Base-by-base conservation (phyloP, 2,113 vertebrate species). In the Podarcis cretensis region DNA sequence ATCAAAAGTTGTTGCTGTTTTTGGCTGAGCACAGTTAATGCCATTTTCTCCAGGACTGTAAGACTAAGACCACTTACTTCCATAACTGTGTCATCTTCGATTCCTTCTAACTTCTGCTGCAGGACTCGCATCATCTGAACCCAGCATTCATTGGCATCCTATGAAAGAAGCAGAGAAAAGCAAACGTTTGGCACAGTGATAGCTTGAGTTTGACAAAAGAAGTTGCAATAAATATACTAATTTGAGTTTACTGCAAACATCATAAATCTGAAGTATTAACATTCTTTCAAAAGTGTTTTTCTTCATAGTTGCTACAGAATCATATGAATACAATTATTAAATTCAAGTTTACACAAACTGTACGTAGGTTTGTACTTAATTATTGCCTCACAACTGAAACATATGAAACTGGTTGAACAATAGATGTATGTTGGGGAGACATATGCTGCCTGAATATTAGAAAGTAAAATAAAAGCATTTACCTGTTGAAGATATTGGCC, bases 81-180 rank as follows among this genome's bases (percentile, higher is more conserved):
- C 98, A 98, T 98, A 87, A 98, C 94, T 83, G 98, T 95, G 93
- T 98, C 98, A 66, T 96, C 94, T 93, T 99, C 98, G 91, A 98
- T 94, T 84, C 98, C 96, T 96, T 99, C 98, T 94, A 99, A 90
- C 86, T 99, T 99, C 95, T 99, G 99, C 94, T 99, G 99, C 75
- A 99, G 97, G 25, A 99, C 98, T 87, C 98, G 97, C 98, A 99
- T 99, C 96, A 99, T 98, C 95, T 99, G 98, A 92, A 99, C 94
- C 99, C 98, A 99, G 95, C 99, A 99, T 92, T 99, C 99, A 74
- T 99, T 99, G 84, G 99, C 99, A 97, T 99, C 99, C 99, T 99
- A 92, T 74, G 37, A 91, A 87, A 79, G 30, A 83, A 94, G 73
- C 0, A 84, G 23, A 83, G 40, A 0, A 65, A 18, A 85, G 1